phyloP scores from a whole-genome alignment of 2,113 vertebrate species.

The Hipposideros armiger region DNA sequence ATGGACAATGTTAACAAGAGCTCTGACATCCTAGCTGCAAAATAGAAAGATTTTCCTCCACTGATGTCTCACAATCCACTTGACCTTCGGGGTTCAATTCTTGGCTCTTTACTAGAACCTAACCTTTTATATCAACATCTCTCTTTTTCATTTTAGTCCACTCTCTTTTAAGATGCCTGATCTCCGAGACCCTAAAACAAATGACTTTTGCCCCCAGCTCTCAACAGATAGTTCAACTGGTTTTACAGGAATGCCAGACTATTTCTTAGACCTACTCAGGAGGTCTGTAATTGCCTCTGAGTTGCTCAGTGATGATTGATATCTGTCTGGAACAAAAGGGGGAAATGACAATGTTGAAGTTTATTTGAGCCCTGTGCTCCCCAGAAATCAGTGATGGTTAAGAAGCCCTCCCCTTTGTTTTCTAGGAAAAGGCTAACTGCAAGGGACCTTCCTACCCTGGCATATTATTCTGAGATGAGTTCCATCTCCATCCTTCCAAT shows the following conservation, averaged over 20 bases:
- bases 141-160: slow-evolving; percentile 17
- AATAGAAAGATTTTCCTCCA: neutral
- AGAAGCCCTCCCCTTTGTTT: neutral
- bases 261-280: slow-evolving; percentile 9
- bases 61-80: neutral
- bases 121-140: neutral
- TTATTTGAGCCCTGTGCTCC: neutral
- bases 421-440: neutral
- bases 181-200: slow-evolving; percentile 32
- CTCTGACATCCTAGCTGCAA: neutral
- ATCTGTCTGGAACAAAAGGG: slow-evolving; percentile 35
- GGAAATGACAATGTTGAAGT: neutral
- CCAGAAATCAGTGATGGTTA: slow-evolving; percentile 37
- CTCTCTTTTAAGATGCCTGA: slow-evolving; percentile 12
- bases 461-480: slow-evolving; percentile 1
- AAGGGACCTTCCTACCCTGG: neutral
- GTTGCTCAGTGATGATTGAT: slow-evolving; percentile 5
- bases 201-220: neutral
- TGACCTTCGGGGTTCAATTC: slow-evolving; percentile 9
- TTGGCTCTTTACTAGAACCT: slow-evolving; percentile 8
- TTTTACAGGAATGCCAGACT: slow-evolving; percentile 4
- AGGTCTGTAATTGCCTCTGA: neutral
- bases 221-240: slow-evolving; percentile 18
- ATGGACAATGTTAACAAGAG: neutral
- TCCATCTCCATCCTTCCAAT: neutral